Evolutionary conservation across 2,888 invertebrate species (phyloP).

Genomic region (Ectobius pallidus): DNA sequence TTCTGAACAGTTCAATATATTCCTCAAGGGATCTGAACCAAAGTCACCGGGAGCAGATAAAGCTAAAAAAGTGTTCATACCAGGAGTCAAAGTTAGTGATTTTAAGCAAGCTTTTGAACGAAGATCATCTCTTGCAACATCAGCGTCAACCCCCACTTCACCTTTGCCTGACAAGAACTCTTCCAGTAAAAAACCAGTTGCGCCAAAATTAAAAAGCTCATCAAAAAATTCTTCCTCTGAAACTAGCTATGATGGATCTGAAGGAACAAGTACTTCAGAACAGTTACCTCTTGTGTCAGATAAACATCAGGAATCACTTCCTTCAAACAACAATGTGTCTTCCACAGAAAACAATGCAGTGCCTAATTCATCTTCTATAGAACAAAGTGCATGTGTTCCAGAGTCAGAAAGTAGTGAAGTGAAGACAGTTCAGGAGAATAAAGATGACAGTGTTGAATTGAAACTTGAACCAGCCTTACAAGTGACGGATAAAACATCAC

Average conservation of each 20-base stretch:
- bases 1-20: conserved; percentile 71
- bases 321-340: conserved; percentile 39
- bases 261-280: neutral
- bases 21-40: conserved; percentile 52
- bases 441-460: conserved; percentile 30
- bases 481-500: conserved; percentile 23
- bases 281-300: neutral
- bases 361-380: too few relatives aligned
- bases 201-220: conserved; percentile 3
- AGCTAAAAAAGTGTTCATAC: conserved; percentile 81
- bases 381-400: too few relatives aligned
- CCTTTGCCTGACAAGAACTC: neutral
- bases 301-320: neutral
- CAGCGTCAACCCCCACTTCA: neutral
- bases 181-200: conserved; percentile 6
- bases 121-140: conserved; percentile 20
- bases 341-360: too few relatives aligned
- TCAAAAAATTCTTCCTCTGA: neutral
- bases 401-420: conserved; percentile 50
- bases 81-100: conserved; percentile 82
- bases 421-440: conserved; percentile 51
- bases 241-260: neutral
- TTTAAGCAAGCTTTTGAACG: conserved; percentile 85
- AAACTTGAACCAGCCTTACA: conserved; percentile 34
- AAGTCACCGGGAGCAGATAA: conserved; percentile 59